Evolutionary conservation across 2,113 vertebrate genomes (phyloP), one percentile per base, ranked within the genome.

Genomic region (Chionodraco myersi): DNA sequence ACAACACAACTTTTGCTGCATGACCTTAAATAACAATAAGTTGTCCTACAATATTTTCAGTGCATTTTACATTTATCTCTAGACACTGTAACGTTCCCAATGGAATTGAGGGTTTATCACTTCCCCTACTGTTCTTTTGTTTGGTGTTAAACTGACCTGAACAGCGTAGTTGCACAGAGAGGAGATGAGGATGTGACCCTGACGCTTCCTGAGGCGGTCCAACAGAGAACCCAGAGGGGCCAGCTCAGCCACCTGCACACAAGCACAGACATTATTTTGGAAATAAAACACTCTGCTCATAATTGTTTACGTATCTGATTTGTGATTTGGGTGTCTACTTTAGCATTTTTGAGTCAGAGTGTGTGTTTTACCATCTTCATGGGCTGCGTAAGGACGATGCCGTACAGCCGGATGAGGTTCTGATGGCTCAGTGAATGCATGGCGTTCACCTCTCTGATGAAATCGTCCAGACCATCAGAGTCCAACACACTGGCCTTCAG

Each of bases 351-450:
- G 45, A 36, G 15, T 4, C 8, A 15, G 11, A 10, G 14, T 48
- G 3, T 30, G 56, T 16, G 13, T 48, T 91, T 96, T 91, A 98
- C 97, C 98, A 99, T 99, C 93, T 98, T 99, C 98, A 99, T 99
- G 56, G 98, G 98, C 49, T 97, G 97, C 0, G 97, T 99, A 80
- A 99, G 97, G 71, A 99, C 97, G 58, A 99, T 96, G 0, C 98
- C 98, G 0, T 99, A 97, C 7, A 99, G 95, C 12, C 97, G 96
- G 82, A 99, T 99, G 70, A 99, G 97, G 94, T 99, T 99, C 81
- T 95, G 95, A 88, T 99, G 98, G 91, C 96, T 96, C 69, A 99
- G 94, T 0, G 97, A 98, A 78, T 99, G 98, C 98, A 99, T 99
- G 80, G 98, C 97, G 0, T 99, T 99, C 87, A 99, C 98, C 87